Base-by-base conservation (phyloP, 2,888 invertebrate species). In the Caenorhabditis afra region DNA sequence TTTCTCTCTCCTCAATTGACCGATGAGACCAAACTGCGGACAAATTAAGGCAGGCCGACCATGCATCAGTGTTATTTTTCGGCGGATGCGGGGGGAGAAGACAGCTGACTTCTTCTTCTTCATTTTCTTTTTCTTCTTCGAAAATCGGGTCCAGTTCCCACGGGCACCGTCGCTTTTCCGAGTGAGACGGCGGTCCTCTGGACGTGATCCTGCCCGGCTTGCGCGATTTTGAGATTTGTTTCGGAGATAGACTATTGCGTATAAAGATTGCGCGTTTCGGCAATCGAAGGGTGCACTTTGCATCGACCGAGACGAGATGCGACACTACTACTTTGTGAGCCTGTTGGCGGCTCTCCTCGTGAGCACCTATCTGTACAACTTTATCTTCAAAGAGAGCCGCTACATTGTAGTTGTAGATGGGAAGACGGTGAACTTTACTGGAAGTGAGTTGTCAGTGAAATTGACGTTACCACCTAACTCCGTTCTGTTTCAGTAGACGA, bases 361-460 rank as follows among this genome's bases (percentile, higher is more conserved):
- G 7, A 35, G 16, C 14, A 64, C 73, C 1, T 73, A 65, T 29
- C 44, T 73, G n/a, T 73, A 73, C 22, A 65, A 57, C 20, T 73
- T 22, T 29, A 0, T 73, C 10, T 49, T 58, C 35, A 73, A 64
- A 39, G 73, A 73, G 14, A 44, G 29, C 14, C n/a, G 7, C 4
- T 73, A 64, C n/a, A 61, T 39, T 20, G 57, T 67, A 20, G 20
- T 35, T 10, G 14, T 75, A 4, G 62, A 75, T 57, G 61, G 61
- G 14, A 66, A 22, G 11, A n/a, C 22, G 0, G 61, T 66, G 0
- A 75, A 75, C 29, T 66, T 75, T 11, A 75, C 75, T 5, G 66
- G 66, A 37, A 55, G 75, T 75, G 12, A 62, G 75, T 11, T 55
- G 14, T 12, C 3, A 23, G 2, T 53, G 16, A n/a, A n/a, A 47